These are phyloP conservation scores for Pangasius larnaudii DNA, from an alignment of 2,797 vertebrate species.

Conservation along the genomic window DNA sequence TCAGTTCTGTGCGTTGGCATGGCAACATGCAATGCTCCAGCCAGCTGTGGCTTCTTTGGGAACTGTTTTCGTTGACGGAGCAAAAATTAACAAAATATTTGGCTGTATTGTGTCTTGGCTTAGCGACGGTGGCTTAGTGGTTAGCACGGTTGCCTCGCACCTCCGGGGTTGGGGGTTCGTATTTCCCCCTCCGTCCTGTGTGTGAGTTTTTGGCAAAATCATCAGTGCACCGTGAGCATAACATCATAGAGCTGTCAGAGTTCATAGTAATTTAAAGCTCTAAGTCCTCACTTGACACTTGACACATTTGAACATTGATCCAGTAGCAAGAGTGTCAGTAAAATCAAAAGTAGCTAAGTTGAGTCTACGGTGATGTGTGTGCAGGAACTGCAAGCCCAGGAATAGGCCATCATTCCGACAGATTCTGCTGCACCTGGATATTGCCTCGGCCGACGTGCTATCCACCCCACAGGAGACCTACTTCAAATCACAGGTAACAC, in stretches of 20 bases:
- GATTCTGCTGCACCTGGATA: conserved; percentile 94
- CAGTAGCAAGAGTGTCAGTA: neutral
- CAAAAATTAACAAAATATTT: neutral
- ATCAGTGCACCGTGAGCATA: neutral
- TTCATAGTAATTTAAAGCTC: neutral
- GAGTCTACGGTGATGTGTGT: conserved; percentile 8
- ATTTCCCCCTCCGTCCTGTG: no score
- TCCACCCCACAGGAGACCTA: conserved; percentile 96
- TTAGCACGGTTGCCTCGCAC: no score
- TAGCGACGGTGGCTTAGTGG: no score
- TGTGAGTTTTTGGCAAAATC: neutral
- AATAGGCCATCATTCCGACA: conserved; percentile 94
- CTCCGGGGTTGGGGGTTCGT: no score
- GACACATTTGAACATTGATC: neutral
- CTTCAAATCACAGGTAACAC: conserved; percentile 90
- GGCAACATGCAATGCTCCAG: neutral
- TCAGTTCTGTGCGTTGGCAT: neutral
- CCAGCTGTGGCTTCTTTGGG: neutral
- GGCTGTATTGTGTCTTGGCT: neutral
- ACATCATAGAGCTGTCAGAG: neutral
- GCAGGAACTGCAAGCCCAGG: conserved; percentile 94
- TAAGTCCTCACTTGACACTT: neutral
- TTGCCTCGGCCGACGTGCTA: conserved; percentile 92
- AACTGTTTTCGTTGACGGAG: neutral
- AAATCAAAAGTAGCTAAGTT: neutral